phyloP scores from a whole-genome alignment of 2,113 vertebrate genomes.

The Rhodinocichla rosea region DNA sequence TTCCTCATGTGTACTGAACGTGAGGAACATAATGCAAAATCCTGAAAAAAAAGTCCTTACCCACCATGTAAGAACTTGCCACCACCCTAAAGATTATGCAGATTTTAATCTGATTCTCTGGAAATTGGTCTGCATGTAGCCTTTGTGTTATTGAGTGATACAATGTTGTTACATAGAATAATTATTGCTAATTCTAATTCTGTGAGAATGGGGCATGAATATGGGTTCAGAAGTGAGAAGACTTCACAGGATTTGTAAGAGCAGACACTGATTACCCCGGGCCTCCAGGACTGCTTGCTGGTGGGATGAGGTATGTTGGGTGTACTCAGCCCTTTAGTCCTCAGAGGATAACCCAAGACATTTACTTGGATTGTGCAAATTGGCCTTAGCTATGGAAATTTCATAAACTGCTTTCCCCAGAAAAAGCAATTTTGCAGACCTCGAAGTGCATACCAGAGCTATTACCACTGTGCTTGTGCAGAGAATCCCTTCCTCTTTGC shows the following conservation, averaged over 20 bases:
- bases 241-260: background rate
- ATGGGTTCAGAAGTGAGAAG: background rate
- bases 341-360: background rate
- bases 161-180: background rate
- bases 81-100: background rate
- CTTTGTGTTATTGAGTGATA: background rate
- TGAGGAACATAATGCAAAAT: fast-evolving
- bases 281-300: background rate
- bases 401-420: conserved; percentile 14
- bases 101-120: background rate
- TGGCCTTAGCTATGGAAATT: conserved; percentile 25
- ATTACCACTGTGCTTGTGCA: conserved; percentile 24
- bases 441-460: conserved; percentile 18
- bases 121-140: background rate
- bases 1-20: background rate
- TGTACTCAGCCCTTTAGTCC: background rate
- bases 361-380: conserved; percentile 16
- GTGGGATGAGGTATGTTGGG: background rate
- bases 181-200: background rate
- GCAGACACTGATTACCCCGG: fast-evolving
- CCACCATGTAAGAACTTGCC: background rate
- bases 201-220: background rate
- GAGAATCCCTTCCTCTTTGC: conserved; percentile 21
- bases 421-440: conserved; percentile 34
- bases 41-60: background rate